Evolutionary conservation across 2,113 vertebrate genomes (phyloP).

Genomic region (Hystrix cristata): DNA sequence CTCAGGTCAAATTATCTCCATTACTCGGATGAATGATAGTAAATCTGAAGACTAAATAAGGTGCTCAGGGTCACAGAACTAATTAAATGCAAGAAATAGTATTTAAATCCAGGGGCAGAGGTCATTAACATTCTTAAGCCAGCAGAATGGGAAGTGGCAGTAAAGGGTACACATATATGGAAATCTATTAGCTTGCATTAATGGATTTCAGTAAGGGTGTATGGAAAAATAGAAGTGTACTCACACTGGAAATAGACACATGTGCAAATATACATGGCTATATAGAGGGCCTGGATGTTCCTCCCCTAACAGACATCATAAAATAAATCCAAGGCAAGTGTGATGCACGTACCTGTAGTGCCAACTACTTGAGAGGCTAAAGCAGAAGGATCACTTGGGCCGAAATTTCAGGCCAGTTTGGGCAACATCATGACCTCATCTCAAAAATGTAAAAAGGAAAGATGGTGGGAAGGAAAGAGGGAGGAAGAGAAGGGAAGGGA

Average conservation of each 20-base stretch:
- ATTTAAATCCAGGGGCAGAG: background rate
- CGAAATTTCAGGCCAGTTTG: background rate
- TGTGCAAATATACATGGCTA: background rate
- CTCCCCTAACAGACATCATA: background rate
- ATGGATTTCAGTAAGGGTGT: background rate
- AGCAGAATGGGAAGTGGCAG: background rate
- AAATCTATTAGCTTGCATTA: background rate
- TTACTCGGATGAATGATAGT: background rate
- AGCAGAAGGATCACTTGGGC: background rate
- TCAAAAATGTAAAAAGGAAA: background rate
- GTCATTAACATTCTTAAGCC: background rate
- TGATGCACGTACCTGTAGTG: no score
- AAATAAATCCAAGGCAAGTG: background rate
- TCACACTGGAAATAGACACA: background rate
- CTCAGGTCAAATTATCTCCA: background rate
- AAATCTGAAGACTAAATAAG: background rate
- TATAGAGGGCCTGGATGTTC: background rate
- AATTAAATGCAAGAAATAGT: background rate
- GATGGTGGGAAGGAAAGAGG: background rate
- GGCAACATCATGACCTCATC: background rate
- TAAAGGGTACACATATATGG: rapidly evolving
- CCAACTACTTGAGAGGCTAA: background rate
- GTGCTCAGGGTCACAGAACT: background rate
- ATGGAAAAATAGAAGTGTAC: background rate
- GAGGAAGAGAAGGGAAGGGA: background rate